phyloP scores from a whole-genome alignment of 2,797 vertebrate species.

The Peromyscus nudipes region DNA sequence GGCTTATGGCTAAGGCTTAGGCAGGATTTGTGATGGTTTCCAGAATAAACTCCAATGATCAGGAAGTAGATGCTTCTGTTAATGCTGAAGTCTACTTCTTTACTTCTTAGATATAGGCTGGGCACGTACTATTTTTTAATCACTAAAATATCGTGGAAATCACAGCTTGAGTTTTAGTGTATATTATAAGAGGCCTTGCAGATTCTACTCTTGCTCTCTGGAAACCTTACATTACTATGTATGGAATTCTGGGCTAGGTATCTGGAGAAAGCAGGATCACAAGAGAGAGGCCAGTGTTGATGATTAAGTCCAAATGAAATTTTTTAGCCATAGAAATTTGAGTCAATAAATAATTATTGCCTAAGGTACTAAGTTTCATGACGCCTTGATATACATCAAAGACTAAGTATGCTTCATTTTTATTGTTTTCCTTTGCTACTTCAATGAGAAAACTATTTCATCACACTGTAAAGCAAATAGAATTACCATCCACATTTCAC shows the following conservation, averaged over 20 bases:
- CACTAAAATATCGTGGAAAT: neutral
- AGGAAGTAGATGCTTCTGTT: neutral
- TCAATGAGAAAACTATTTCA: neutral
- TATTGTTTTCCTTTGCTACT: slow-evolving; percentile 21
- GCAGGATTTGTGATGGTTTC: neutral
- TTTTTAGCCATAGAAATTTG: neutral
- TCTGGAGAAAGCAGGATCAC: neutral
- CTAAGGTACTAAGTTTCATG: neutral
- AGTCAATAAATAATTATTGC: slow-evolving; percentile 9
- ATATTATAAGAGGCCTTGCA: neutral
- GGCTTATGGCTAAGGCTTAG: slow-evolving; percentile 10
- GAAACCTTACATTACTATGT: neutral
- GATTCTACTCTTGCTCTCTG: neutral
- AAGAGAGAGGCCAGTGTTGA: neutral
- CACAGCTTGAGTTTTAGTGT: neutral
- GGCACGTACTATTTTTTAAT: neutral
- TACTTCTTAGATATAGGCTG: neutral
- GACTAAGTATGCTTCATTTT: neutral
- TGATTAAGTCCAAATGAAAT: neutral
- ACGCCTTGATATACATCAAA: slow-evolving; percentile 9
- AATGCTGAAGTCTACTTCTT: neutral
- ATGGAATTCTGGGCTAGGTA: neutral
- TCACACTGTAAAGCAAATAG: neutral
- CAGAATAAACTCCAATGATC: neutral
- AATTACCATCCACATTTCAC: neutral